These are phyloP conservation scores for Phataginus tetradactyla DNA, from an alignment of 2,797 vertebrate genomes.

Conservation along the genomic window DNA sequence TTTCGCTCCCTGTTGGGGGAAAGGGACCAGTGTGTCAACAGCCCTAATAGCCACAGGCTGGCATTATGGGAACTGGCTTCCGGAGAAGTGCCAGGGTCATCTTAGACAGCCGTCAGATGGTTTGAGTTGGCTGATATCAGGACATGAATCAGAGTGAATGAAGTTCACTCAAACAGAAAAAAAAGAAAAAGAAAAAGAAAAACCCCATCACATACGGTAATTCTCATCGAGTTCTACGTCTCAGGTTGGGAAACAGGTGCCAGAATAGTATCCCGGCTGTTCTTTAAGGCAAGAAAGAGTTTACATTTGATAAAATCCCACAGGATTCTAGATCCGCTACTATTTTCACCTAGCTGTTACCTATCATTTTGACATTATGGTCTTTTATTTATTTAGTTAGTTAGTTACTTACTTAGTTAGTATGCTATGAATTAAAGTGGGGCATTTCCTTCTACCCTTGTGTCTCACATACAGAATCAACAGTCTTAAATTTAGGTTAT, in stretches of 20 bases:
- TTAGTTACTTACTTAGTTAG: neutral
- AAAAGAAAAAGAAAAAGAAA: no score
- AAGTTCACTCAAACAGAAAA: no score
- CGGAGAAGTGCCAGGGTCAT: constrained; percentile 51
- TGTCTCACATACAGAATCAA: neutral
- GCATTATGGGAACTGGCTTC: constrained; percentile 65
- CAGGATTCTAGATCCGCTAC: neutral
- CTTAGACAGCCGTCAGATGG: neutral
- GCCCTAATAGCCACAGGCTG: no score
- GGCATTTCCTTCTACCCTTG: neutral
- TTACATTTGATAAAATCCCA: constrained; percentile 18
- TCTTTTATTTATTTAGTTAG: neutral
- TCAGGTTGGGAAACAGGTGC: neutral
- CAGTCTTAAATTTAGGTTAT: neutral
- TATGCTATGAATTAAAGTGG: neutral
- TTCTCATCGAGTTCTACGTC: constrained; percentile 14
- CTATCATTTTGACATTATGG: neutral
- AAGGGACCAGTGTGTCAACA: neutral
- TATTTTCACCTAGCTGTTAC: neutral
- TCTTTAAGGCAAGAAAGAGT: constrained; percentile 36
- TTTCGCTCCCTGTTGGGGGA: constrained; percentile 51
- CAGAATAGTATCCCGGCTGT: constrained; percentile 35
- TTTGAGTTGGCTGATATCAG: no score
- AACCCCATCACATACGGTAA: neutral
- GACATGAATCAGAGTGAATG: no score